Percentiles rank a stretch among this genome's conserved stretches.
Conservation (phyloP, 2,113 vertebrate genomes). For the Toxostoma redivivum region DNA sequence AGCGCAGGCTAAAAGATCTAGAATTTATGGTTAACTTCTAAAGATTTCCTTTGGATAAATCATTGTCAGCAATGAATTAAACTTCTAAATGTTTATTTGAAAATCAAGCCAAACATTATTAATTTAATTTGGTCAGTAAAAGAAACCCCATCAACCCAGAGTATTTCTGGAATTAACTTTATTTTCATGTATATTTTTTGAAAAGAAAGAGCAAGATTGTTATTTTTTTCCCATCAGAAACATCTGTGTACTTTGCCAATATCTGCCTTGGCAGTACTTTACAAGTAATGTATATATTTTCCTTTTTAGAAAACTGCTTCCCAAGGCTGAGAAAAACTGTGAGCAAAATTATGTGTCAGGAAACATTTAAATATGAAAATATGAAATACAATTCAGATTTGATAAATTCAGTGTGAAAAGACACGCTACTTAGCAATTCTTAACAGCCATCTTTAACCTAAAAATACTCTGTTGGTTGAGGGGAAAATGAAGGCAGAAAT, state of each 20-base stretch:
- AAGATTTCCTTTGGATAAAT: neutral
- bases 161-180: neutral
- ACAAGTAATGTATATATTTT: neutral
- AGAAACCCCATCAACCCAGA: neutral
- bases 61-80: neutral
- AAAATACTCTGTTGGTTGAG: neutral
- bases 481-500: conserved; percentile 1
- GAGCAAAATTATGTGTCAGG: neutral
- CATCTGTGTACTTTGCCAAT: neutral
- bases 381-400: neutral
- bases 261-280: neutral
- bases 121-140: neutral
- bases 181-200: neutral
- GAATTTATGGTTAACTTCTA: neutral
- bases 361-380: neutral
- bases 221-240: neutral
- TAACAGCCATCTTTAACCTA: neutral
- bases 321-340: neutral
- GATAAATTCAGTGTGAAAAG: conserved; percentile 12
- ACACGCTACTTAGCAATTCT: neutral
- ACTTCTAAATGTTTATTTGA: neutral
- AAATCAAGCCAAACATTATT: neutral
- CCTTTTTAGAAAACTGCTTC: neutral
- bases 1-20: neutral
- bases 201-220: neutral